Conservation (phyloP, 2,888 invertebrate species). For the Ochropleura plecta region DNA sequence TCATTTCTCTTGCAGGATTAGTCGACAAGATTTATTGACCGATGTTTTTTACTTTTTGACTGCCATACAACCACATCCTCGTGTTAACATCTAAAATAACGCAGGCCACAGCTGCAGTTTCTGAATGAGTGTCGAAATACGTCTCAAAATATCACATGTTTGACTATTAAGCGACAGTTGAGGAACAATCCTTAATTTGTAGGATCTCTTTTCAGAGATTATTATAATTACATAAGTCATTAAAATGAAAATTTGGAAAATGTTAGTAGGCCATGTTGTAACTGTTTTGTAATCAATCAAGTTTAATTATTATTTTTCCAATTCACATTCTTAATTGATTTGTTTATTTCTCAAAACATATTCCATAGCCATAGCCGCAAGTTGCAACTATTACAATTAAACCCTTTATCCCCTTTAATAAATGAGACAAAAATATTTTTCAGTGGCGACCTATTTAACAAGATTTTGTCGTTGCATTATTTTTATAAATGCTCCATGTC, state of each 20-base stretch:
- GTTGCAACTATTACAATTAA: background rate
- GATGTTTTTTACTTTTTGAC: slow-evolving; percentile 59
- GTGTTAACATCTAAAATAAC: slow-evolving; percentile 65
- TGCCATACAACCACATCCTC: slow-evolving; percentile 65
- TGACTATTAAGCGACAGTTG: slow-evolving; percentile 53
- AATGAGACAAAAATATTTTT: too few relatives aligned
- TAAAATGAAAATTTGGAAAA: slow-evolving; percentile 27
- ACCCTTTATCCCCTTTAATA: background rate
- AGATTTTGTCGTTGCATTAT: slow-evolving; percentile 28
- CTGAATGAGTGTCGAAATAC: slow-evolving; percentile 61
- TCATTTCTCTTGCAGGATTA: slow-evolving; percentile 72
- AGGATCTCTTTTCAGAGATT: slow-evolving; percentile 31
- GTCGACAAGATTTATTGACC: slow-evolving; percentile 77
- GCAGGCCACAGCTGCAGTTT: slow-evolving; percentile 59
- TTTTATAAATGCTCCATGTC: slow-evolving; percentile 38
- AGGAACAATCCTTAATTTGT: slow-evolving; percentile 56
- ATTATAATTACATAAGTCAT: slow-evolving; percentile 34
- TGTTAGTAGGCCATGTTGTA: slow-evolving; percentile 18
- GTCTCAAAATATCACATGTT: slow-evolving; percentile 65
- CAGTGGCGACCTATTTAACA: background rate
- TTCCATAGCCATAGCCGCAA: background rate
- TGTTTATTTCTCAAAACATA: background rate
- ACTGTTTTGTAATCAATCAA: slow-evolving; percentile 17
- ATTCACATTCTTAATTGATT: background rate
- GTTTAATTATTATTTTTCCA: slow-evolving; percentile 1